Base-by-base conservation (phyloP, 2,888 invertebrate genomes). In the Melanchra persicariae region DNA sequence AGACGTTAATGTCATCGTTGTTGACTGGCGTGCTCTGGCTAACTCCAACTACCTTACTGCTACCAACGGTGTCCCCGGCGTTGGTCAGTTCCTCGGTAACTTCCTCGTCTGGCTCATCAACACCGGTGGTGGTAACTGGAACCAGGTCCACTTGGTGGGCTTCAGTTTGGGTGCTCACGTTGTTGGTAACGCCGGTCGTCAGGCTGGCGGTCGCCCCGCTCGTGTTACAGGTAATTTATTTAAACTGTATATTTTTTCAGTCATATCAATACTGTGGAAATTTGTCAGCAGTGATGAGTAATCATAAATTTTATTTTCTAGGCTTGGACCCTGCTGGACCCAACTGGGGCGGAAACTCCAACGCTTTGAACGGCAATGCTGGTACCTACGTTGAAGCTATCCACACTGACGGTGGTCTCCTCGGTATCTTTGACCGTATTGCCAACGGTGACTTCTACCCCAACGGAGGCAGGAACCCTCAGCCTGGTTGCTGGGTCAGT, bases 131-230 rank as follows among this genome's bases (percentile, higher is more conserved):
- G 92, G 93, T 8, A 90, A 92, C 77, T 91, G 92, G 90, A 91
- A 91, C 74, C 90, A 93, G 63, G 88, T 95, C 0, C 96, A 96
- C 75, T 85, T 96, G 15, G 86, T 96, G 10, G 96, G 96, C 22
- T 93, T 93, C 88, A 96, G 96, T 78, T 90, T 96, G 78, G 96
- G 96, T 0, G 94, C 95, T 66, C 96, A 96, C 79, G 88, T 95
- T 2, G 93, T 93, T 1, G 95, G 93, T 4, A 90, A 79, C 26
- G 93, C 94, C 30, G 95, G 94, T 0, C 91, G 93, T 1, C 77
- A 84, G 2, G 81, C 88, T 8, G 86, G 86, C 15, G 79, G 89
- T 1, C 84, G 87, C 8, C 69, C 88, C 10, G 81, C 82, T 5
- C 90, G 94, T 74, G 81, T 94, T 4, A 93, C 93, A 65, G 93